Conservation (phyloP, 2,888 invertebrate genomes). For the Xanthorhoe designata region DNA sequence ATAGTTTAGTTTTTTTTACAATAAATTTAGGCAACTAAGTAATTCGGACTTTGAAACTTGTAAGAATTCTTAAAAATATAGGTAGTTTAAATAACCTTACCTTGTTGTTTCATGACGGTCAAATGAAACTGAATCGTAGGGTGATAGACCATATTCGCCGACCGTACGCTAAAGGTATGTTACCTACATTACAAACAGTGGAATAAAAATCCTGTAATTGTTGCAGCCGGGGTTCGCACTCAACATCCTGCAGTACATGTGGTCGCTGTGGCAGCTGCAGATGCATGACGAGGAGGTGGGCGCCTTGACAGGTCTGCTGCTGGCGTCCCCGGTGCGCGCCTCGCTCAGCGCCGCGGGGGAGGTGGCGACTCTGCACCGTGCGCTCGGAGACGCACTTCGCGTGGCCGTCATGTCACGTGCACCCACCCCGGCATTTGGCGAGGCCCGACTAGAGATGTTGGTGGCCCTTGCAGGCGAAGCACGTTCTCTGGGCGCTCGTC, state of each 20-base stretch:
- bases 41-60: no score
- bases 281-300: conserved; percentile 96
- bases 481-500: conserved; percentile 92
- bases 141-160: no score
- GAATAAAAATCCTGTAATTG: background rate
- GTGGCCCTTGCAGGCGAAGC: conserved; percentile 86
- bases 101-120: no score
- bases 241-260: conserved; percentile 93
- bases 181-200: no score
- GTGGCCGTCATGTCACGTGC: conserved; percentile 71
- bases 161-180: no score
- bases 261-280: conserved; percentile 89
- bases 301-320: conserved; percentile 93
- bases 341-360: conserved; percentile 90
- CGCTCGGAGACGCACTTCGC: conserved; percentile 92
- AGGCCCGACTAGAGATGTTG: conserved; percentile 62
- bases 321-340: conserved; percentile 92
- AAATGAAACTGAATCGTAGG: no score
- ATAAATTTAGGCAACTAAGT: no score
- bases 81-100: no score
- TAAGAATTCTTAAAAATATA: no score
- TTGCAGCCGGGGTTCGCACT: conserved; percentile 92
- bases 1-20: no score
- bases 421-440: conserved; percentile 40
- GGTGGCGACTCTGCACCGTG: conserved; percentile 87